A percentile compares a stretch with the other conserved stretches of the same genome.
phyloP scores from a whole-genome alignment of 1,140 invertebrate genomes.

The Meloidogyne exigua region DNA sequence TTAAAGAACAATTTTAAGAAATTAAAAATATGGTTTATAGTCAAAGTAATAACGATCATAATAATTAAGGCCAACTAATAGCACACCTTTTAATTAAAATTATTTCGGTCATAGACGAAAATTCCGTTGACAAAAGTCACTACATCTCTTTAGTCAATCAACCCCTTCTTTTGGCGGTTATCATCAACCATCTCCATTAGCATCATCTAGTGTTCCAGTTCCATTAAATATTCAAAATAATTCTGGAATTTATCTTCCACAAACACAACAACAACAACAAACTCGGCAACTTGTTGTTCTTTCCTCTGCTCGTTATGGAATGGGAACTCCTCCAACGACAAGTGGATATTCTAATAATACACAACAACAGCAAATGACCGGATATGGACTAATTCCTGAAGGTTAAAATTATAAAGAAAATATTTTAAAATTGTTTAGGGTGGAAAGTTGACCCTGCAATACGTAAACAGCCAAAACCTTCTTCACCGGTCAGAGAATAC shows the following conservation, averaged over 20 bases:
- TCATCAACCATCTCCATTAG: conserved; percentile 14
- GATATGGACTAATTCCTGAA: conserved; percentile 39
- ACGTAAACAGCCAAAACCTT: conserved; percentile 35
- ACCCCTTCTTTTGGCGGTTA: conserved; percentile 1
- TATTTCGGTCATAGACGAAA: too few species aligned
- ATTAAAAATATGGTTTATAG: too few species aligned
- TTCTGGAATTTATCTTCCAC: conserved; percentile 8
- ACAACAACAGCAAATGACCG: conserved; percentile 26
- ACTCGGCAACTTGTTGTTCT: background rate
- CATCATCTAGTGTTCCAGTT: background rate
- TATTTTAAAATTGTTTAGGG: conserved; percentile 18
- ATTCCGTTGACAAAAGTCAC: too few species aligned
- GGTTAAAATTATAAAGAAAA: background rate
- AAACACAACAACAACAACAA: background rate
- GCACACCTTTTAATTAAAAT: too few species aligned
- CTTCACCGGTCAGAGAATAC: conserved; percentile 39
- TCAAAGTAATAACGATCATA: too few species aligned
- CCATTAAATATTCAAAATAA: background rate
- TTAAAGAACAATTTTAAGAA: too few species aligned
- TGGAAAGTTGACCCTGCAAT: conserved; percentile 35
- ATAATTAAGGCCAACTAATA: too few species aligned
- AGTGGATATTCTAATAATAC: conserved; percentile 27
- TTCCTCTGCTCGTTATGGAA: background rate
- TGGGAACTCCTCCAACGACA: conserved; percentile 19
- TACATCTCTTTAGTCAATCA: conserved; percentile 15